phyloP scores from a whole-genome alignment of 2,113 vertebrate genomes.

The Gallinago jamesoni region DNA sequence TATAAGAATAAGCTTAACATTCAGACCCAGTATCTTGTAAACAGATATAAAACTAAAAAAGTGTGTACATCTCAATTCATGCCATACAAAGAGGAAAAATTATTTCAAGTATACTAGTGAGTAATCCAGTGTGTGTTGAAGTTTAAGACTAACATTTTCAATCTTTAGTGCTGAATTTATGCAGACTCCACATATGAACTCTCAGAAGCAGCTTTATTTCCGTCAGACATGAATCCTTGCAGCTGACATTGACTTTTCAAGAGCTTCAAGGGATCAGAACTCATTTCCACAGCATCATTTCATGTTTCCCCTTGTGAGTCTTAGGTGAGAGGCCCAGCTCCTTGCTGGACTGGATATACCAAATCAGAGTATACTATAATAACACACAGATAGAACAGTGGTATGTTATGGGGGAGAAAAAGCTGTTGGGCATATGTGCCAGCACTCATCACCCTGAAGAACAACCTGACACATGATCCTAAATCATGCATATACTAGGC shows the following conservation, averaged over 20 bases:
- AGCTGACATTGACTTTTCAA: neutral
- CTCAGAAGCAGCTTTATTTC: slow-evolving; percentile 14
- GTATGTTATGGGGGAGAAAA: neutral
- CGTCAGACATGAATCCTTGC: neutral
- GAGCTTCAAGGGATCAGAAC: neutral
- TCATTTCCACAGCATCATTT: neutral
- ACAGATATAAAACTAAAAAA: slow-evolving; percentile 13
- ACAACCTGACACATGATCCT: neutral
- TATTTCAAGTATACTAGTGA: slow-evolving; percentile 46
- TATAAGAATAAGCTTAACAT: neutral
- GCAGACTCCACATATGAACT: neutral
- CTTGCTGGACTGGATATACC: neutral
- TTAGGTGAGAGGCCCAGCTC: neutral
- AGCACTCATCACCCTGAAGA: neutral
- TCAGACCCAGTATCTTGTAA: neutral
- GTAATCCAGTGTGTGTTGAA: slow-evolving; percentile 41
- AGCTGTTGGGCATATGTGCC: neutral
- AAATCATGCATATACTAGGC: neutral
- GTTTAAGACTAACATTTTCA: slow-evolving; percentile 40
- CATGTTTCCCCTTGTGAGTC: neutral
- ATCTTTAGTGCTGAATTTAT: neutral
- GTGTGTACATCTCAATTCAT: slow-evolving; percentile 25
- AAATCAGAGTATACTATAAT: neutral
- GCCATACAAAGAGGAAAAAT: neutral
- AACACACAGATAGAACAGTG: neutral